phyloP scores from a whole-genome alignment of 2,797 vertebrate species.

The Novumbra hubbsi region DNA sequence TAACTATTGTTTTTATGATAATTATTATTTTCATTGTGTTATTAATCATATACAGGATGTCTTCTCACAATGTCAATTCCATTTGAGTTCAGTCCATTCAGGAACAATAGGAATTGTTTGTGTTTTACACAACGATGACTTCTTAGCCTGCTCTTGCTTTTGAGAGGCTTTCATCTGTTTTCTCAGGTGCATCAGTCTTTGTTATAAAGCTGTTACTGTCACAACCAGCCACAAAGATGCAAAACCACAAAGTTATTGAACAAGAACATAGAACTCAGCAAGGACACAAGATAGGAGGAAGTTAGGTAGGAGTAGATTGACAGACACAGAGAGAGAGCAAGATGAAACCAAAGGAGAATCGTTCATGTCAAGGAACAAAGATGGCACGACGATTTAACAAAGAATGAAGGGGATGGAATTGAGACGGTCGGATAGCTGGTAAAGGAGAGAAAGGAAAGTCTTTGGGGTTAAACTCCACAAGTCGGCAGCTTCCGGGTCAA shows the following conservation, averaged over 20 bases:
- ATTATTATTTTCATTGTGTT: background rate
- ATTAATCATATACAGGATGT: background rate
- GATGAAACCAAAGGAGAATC: background rate
- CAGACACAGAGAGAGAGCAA: too few species aligned
- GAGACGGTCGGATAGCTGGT: background rate
- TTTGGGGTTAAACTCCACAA: background rate
- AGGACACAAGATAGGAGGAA: conserved; percentile 1
- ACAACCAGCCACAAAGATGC: background rate
- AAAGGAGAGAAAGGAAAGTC: background rate
- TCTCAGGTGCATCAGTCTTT: background rate
- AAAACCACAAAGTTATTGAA: background rate
- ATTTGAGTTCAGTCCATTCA: background rate
- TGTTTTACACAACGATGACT: background rate
- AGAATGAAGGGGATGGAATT: background rate
- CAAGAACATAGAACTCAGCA: background rate
- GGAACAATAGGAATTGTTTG: background rate
- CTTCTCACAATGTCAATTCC: background rate
- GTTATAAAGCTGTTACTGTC: background rate
- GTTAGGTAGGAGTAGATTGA: background rate
- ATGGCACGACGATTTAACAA: background rate
- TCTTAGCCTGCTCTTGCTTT: background rate
- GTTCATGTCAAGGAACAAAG: background rate
- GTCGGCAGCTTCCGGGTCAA: background rate
- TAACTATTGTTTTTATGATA: too few species aligned
- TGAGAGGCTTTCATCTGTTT: background rate